Evolutionary conservation across 2,113 vertebrate genomes (phyloP), one percentile per base, ranked within the genome.

Genomic region (Paraplagusia blochii): DNA sequence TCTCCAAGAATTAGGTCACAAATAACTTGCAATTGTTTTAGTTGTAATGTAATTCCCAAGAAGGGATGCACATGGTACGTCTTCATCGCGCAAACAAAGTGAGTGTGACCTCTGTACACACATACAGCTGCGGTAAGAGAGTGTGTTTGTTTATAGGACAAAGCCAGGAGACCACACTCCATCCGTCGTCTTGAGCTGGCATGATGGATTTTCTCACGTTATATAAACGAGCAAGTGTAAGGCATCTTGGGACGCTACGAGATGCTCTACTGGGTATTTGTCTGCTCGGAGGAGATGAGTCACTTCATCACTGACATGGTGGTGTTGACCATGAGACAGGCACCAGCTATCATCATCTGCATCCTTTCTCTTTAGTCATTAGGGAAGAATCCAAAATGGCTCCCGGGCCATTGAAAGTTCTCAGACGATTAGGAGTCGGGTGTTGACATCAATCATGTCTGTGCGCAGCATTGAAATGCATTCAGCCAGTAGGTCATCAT

Each of bases 271-370:
- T 69, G 63, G 74, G 79, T 66, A 66, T 84, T 85, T 82, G 74
- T 88, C 82, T 80, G 81, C 77, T 67, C 53, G 65, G 38, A 67
- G 49, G 72, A 84, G 79, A 86, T 83, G 86, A 87, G 80, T 86
- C 84, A 86, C 83, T 89, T 87, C 79, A 86, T 89, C 84, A 87
- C 82, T 82, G 79, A 78, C 79, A 81, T 70, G 60, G 44, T 50
- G 74, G 63, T 66, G 78, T 84, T 80, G 76, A 84, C 83, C 79
- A 34, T 81, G 55, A 68, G 74, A 61, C 74, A 22, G 53, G 66
- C 69, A 36, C 72, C 75, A 56, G 79, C 82, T 77, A 75, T 69
- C 79, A 81, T 83, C 68, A 83, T 86, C 82, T 81, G 74, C 74
- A 83, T 74, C 77, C 69, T 80, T 82, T 80, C 74, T 81, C 79